phyloP scores from a whole-genome alignment of 92 coral and sea anemone species.

The Bergia sp. region DNA sequence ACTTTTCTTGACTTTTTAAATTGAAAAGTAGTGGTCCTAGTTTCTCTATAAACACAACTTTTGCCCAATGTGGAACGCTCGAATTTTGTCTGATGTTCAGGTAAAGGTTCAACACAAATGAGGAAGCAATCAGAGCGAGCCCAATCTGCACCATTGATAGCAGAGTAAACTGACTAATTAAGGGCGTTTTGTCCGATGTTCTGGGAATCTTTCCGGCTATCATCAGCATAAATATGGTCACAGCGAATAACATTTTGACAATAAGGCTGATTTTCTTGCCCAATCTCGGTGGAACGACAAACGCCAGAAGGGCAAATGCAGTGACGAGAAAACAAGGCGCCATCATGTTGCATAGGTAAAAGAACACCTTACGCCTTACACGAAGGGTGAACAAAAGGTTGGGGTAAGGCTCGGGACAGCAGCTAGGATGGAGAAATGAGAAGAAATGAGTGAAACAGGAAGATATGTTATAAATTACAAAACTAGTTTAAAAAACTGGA shows the following conservation, averaged over 20 bases:
- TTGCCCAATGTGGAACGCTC: slow-evolving; percentile 79
- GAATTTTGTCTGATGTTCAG: slow-evolving; percentile 75
- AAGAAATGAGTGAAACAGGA: background rate
- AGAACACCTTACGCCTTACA: slow-evolving; percentile 86
- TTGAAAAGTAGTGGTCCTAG: slow-evolving; percentile 79
- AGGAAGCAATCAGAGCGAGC: slow-evolving; percentile 78
- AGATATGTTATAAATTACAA: background rate
- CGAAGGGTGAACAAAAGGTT: slow-evolving; percentile 84
- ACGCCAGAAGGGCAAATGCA: slow-evolving; percentile 82
- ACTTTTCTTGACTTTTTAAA: slow-evolving; percentile 57
- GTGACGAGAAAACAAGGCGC: slow-evolving; percentile 91
- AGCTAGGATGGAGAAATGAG: slow-evolving; percentile 48
- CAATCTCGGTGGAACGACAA: slow-evolving; percentile 86
- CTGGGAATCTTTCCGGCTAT: slow-evolving; percentile 93
- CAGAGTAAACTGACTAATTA: slow-evolving; percentile 85
- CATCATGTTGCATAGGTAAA: slow-evolving; percentile 86
- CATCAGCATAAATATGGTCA: slow-evolving; percentile 92
- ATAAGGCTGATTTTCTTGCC: slow-evolving; percentile 92
- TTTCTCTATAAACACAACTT: slow-evolving; percentile 65
- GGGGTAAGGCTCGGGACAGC: slow-evolving; percentile 89
- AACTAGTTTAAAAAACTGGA: background rate
- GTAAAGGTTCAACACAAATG: slow-evolving; percentile 81
- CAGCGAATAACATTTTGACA: slow-evolving; percentile 81
- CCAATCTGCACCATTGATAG: slow-evolving; percentile 89
- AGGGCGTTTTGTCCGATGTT: slow-evolving; percentile 88